These are phyloP conservation scores for Tiliacea citrago DNA, from an alignment of 2,888 invertebrate genomes.

Conservation along the genomic window DNA sequence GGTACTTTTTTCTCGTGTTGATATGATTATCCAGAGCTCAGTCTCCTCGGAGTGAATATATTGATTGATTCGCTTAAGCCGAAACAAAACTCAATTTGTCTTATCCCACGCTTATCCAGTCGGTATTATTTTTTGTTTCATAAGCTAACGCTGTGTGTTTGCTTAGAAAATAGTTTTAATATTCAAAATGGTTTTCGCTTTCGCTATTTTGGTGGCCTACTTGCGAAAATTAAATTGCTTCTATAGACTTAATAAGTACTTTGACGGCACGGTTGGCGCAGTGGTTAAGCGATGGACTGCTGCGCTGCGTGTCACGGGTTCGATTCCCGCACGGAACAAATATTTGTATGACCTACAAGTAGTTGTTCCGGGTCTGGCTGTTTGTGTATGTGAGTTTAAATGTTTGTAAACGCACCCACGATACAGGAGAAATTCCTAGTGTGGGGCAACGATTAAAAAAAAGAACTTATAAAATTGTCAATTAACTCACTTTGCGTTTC, in stretches of 20 bases:
- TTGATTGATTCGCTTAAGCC: slow-evolving; percentile 68
- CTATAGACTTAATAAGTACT: background rate
- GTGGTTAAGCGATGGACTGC: no score
- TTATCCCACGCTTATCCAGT: slow-evolving; percentile 62
- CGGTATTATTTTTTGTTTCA: slow-evolving; percentile 57
- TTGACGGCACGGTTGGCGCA: no score
- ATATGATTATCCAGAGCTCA: slow-evolving; percentile 47
- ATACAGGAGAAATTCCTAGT: no score
- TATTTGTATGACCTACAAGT: no score
- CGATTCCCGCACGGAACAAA: no score
- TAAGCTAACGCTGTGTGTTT: slow-evolving; percentile 30
- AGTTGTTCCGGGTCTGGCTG: no score
- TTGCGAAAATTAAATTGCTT: slow-evolving; percentile 8
- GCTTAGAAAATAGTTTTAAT: slow-evolving; percentile 37
- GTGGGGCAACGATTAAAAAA: no score
- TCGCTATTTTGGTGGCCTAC: slow-evolving; percentile 1
- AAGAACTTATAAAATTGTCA: slow-evolving; percentile 15
- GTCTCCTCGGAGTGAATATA: slow-evolving; percentile 65
- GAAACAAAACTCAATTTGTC: slow-evolving; percentile 72
- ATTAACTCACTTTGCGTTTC: background rate
- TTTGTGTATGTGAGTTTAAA: no score
- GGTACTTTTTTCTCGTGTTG: slow-evolving; percentile 30
- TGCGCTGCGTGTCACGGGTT: no score
- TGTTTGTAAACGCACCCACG: no score
- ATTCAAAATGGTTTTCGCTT: slow-evolving; percentile 16